phyloP scores from a whole-genome alignment of 2,888 invertebrate species.

The Cryptocephalus moraei region DNA sequence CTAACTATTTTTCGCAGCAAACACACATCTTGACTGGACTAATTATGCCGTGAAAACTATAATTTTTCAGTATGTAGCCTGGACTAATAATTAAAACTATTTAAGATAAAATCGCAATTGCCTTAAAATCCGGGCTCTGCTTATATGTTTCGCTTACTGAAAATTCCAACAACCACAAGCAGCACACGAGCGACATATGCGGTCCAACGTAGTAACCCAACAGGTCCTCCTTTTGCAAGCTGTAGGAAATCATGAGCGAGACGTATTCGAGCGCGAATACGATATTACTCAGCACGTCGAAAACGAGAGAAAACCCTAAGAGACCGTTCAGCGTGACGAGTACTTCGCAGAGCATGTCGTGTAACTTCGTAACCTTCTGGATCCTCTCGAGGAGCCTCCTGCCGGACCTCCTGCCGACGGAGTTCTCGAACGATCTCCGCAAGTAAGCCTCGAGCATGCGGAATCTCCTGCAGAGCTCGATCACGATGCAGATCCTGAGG shows the following conservation, averaged over 20 bases:
- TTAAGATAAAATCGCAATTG: too few species aligned
- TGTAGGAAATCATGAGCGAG: constrained; percentile 1
- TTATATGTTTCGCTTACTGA: too few species aligned
- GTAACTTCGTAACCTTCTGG: constrained; percentile 2
- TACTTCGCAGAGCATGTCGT: constrained; percentile 5
- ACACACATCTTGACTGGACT: too few species aligned
- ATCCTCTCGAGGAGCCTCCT: neutral
- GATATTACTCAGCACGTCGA: neutral
- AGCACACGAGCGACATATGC: neutral
- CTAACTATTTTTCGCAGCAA: too few species aligned
- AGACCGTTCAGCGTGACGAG: constrained; percentile 1
- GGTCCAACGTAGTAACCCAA: constrained; percentile 1
- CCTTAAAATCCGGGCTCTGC: too few species aligned
- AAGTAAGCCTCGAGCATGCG: too few species aligned
- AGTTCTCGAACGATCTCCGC: too few species aligned
- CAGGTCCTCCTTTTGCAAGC: neutral
- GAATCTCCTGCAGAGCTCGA: neutral
- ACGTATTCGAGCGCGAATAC: constrained; percentile 2
- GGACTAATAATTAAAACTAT: too few species aligned
- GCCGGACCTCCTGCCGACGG: too few species aligned
- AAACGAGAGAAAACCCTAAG: constrained; percentile 4
- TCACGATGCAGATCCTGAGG: constrained; percentile 1
- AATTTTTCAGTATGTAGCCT: too few species aligned
- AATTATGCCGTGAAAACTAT: too few species aligned
- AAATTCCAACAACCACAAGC: constrained; percentile 2